Base-by-base conservation (phyloP, 2,113 vertebrate species). In the Macrotis lagotis region DNA sequence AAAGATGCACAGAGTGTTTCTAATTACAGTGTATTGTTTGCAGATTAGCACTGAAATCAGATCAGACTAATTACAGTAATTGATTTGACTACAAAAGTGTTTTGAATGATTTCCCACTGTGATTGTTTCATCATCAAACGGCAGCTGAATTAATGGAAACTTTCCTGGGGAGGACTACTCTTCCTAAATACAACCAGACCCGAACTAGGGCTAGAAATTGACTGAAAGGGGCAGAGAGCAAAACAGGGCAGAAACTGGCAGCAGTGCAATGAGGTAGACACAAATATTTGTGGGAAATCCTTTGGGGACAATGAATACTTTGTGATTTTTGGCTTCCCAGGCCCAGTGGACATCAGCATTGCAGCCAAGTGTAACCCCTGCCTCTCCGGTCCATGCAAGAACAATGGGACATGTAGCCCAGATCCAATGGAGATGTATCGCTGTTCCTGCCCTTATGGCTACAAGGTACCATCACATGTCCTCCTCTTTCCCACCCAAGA, bases 321-420 rank as follows among this genome's bases (percentile, higher is more conserved):
- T 95, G 24, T 89, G 91, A 28, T 96, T 97, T 97, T 98, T 93
- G 91, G 14, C 94, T 83, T 49, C 97, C 8, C 98, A 99, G 99
- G 99, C 51, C 99, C 99, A 0, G 97, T 98, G 93, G 99, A 99
- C 97, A 98, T 99, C 97, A 98, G 92, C 95, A 98, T 99, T 0
- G 97, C 98, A 97, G 99, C 99, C 92, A 99, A 99, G 98, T 99
- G 99, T 88, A 99, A 99, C 66, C 99, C 99, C 97, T 99, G 99
- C 98, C 98, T 99, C 96, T 99, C 99, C 90, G 96, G 94, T 7
- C 99, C 99, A 0, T 99, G 99, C 96, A 99, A 98, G 98, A 99
- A 99, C 98, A 99, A 99, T 0, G 99, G 99, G 25, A 99, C 99
- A 0, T 99, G 99, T 97, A 99, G 98, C 95, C 98, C 98, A 31